A percentile compares a stretch with the other conserved stretches of the same genome.
Evolutionary conservation across 2,888 invertebrate species (phyloP).

Genomic region (Platycheirus rosarum): DNA sequence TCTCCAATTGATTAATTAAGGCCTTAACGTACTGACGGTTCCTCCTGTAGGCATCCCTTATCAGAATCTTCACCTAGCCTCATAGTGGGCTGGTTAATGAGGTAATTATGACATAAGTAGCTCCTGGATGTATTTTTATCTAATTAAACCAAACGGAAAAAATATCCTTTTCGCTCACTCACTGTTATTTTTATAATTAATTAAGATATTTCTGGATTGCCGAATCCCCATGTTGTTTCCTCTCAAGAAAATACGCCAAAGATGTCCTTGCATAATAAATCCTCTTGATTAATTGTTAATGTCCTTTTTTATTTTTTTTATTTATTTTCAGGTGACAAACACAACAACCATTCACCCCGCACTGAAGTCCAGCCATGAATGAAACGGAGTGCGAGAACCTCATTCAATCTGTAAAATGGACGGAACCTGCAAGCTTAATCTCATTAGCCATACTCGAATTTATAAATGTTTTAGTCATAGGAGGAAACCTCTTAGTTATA

Average conservation of each 20-base stretch:
- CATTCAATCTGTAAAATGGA: slow-evolving; percentile 91
- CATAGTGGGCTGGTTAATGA: not conserved
- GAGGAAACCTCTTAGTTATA: slow-evolving; percentile 95
- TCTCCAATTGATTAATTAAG: slow-evolving; percentile 60
- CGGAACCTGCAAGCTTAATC: slow-evolving; percentile 89
- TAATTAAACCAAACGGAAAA: slow-evolving; percentile 3
- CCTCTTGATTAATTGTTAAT: not conserved
- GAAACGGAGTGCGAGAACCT: slow-evolving; percentile 91
- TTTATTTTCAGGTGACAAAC: slow-evolving; percentile 80
- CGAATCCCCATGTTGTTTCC: no score
- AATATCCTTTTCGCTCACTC: not conserved
- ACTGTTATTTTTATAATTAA: slow-evolving; percentile 19
- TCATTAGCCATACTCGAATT: slow-evolving; percentile 90
- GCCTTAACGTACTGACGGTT: slow-evolving; percentile 17
- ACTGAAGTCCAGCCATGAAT: slow-evolving; percentile 87
- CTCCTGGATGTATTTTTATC: not conserved
- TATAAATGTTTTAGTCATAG: slow-evolving; percentile 94
- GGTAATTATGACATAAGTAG: slow-evolving; percentile 25
- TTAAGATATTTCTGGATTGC: not conserved
- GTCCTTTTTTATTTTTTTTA: slow-evolving; percentile 9
- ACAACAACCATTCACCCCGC: slow-evolving; percentile 78
- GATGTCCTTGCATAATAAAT: no score
- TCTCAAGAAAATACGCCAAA: no score
- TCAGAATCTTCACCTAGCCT: slow-evolving; percentile 1
- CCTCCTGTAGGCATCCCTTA: slow-evolving; percentile 17